Base-by-base conservation (phyloP, 2,797 vertebrate genomes). In the Centropyge bicolor region DNA sequence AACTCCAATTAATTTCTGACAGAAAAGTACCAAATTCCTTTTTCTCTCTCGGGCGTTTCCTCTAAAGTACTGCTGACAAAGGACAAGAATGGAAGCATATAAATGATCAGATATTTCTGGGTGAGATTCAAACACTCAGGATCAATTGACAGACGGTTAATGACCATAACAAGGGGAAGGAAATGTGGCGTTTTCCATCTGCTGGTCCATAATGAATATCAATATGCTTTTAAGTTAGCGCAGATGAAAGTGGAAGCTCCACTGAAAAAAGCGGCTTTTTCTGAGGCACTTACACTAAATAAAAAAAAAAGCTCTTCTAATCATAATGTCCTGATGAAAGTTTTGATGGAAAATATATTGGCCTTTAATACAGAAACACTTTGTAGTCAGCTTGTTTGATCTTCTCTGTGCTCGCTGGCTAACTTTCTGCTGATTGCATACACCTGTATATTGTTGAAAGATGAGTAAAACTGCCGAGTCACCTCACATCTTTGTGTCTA, bases 171-270 rank as follows among this genome's bases (percentile, higher is more conserved):
- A 85, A 83, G 78, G 45, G 55, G 68, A 78, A 66, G 60, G 31
- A 87, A 84, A 84, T 63, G 70, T 65, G 81, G 79, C 82, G 64
- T 87, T 83, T 88, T 83, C 90, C 90, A 92, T 92, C 90, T 92
- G 91, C 86, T 78, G 67, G 41, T 86, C 66, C 68, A 76, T 88
- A 88, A 92, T 91, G 84, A 92, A 87, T 82, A 87, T 88, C 74
- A 89, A 81, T 82, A 78, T 83, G 88, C 83, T 92, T 91, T 90
- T 86, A 88, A 88, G 81, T 83, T 80, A 20, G 72, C 64, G 64
- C 60, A 80, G 71, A 91, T 91, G 70, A 90, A 92, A 90, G 86
- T 40, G 56, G 77, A 70, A 56, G 54, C 84, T 74, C 80, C 35
- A 73, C 31, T 73, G 68, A 76, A 81, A 81, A 74, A 67, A 51